phyloP scores from a whole-genome alignment of 2,113 vertebrate genomes.

The Pao palembangensis region DNA sequence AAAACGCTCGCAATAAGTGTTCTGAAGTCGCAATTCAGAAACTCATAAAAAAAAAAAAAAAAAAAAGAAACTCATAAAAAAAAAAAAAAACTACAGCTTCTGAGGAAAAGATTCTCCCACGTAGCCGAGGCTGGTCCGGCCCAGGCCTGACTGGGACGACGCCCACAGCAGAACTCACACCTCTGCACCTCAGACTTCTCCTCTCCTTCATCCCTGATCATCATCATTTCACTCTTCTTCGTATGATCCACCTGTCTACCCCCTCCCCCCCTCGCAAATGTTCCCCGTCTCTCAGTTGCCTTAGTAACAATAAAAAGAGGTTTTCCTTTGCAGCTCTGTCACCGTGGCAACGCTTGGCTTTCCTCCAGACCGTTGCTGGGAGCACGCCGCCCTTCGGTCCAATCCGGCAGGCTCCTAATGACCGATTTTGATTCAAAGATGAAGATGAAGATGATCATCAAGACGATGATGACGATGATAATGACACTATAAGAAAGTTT shows the following conservation, averaged over 20 bases:
- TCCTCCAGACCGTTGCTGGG: slow-evolving; percentile 67
- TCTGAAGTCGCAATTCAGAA: slow-evolving; percentile 25
- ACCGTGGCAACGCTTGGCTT: slow-evolving; percentile 72
- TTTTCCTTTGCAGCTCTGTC: slow-evolving; percentile 66
- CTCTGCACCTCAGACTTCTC: slow-evolving; percentile 8
- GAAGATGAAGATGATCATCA: background rate
- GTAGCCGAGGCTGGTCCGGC: slow-evolving; percentile 38
- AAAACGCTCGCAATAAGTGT: slow-evolving; percentile 35
- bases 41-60: slow-evolving; percentile 1
- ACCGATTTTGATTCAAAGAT: slow-evolving; percentile 18
- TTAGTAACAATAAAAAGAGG: slow-evolving; percentile 75
- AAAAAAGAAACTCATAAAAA: slow-evolving; percentile 5
- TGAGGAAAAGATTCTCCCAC: slow-evolving; percentile 44
- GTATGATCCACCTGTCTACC: slow-evolving; percentile 4
- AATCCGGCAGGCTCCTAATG: slow-evolving; percentile 23
- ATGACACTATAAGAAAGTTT: no score
- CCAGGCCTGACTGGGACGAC: slow-evolving; percentile 44
- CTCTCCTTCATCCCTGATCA: slow-evolving; percentile 4
- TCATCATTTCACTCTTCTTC: slow-evolving; percentile 4
- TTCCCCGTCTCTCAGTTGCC: slow-evolving; percentile 54
- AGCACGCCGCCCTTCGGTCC: slow-evolving; percentile 37
- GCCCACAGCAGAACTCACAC: slow-evolving; percentile 22
- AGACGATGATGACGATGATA: no score
- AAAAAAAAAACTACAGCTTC: background rate
- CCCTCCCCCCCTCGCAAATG: slow-evolving; percentile 3